Evolutionary conservation across 2,888 invertebrate genomes (phyloP), one percentile per base, ranked within the genome.

Genomic region (Heliconius sara): DNA sequence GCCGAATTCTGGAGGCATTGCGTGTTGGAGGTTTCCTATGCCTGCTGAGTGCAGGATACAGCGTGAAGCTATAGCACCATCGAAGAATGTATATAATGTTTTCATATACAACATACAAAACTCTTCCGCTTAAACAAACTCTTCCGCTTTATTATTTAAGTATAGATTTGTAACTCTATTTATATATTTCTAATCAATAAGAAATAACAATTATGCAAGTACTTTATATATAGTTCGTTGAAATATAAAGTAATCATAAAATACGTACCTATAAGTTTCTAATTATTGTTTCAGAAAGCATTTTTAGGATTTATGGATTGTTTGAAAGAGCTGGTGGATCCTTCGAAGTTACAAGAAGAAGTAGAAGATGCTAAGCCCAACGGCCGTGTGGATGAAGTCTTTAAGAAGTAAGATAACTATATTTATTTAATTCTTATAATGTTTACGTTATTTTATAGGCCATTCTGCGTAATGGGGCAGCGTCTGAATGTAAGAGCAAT

Each of bases 331-430:
- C 91, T 97, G 43, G 93, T 97, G 0, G 96, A 98, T 87, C 86
- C 93, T 19, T 95, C 95, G 0, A 88, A 91, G 22, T 89, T 98
- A 34, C 93, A 96, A 83, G 87, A 93, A 6, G 97, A 98, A 88
- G 96, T 98, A 68, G 96, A 97, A 75, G 91, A 92, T 5, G 97
- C 97, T 0, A 97, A 97, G 86, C 97, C 97, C 0, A 96, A 94
- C 7, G 97, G 97, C 0, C 96, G 96, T 83, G 92, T 97, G 63
- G 97, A 97, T 86, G 95, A 95, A 39, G 97, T 97, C 0, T 97
- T 97, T 85, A 96, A 96, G 86, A 97, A 96, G 91, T 95, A 84
- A 88, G 90, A 13, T 87, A 60, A 10, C 60, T 60, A 2, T 13
- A 39, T 57, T 34, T 30, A 39, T 57, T 68, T 70, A 47, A 39